Base-by-base conservation (phyloP, 2,888 invertebrate species). In the Agrochola macilenta region DNA sequence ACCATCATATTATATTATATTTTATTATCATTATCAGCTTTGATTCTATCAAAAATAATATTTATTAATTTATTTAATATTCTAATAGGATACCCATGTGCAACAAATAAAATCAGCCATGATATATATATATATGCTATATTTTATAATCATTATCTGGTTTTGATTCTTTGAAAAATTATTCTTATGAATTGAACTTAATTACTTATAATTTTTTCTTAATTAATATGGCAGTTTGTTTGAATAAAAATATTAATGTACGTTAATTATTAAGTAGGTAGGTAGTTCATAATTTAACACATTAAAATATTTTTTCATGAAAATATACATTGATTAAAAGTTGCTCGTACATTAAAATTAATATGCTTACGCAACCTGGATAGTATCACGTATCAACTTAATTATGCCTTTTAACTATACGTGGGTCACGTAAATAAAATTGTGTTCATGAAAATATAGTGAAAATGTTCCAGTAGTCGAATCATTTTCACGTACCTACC, bases 361-460 rank as follows among this genome's bases (percentile, higher is more conserved):
- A 73, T 81, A 49, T 30, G 39, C n/a, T 49, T 73, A 23, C 57
- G 39, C 14, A 12, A 43, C 30, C 23, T 49, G 17, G 20, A 8
- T 49, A 80, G 43, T n/a, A 49, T 63, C 30, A 20, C 57, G 35
- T 63, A 20, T 63, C 17, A 49, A 71, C 23, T 30, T 57, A 63
- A 64, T 64, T 63, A 49, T 46, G 11, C 3, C 54, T 39, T 35
- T 35, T 26, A 61, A 39, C 23, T 30, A 30, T 30, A 49, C 54
- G 57, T 57, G 39, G 26, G 73, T 73, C 49, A 73, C 39, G 57
- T 43, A 17, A 74, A 35, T 23, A 17, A 78, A 73, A 35, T 43
- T 14, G 0, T 57, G 5, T 35, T 26, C 9, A 58, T 14, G 7
- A 26, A 46, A 78, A 46, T 43, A n/a, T 64, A 8, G 5, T 52